Evolutionary conservation across 2,113 vertebrate genomes (phyloP).

Genomic region (Trematocara zebra): DNA sequence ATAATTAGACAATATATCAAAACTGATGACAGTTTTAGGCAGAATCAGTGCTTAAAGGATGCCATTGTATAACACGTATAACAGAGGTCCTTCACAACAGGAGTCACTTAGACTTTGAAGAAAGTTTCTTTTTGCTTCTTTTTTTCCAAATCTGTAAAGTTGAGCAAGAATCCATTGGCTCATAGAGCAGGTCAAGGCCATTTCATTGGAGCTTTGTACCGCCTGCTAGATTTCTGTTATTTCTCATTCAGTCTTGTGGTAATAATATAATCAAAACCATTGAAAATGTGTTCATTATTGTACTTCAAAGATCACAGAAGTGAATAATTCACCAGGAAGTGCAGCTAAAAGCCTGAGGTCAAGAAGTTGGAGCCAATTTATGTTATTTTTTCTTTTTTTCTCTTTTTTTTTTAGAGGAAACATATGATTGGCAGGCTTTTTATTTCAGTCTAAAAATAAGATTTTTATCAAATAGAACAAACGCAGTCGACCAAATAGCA

Average conservation of each 20-base stretch:
- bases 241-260: neutral
- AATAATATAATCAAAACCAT: neutral
- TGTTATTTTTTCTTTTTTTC: neutral
- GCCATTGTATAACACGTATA: neutral
- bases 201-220: neutral
- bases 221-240: neutral
- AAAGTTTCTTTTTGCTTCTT: neutral
- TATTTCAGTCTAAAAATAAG: neutral
- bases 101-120: neutral
- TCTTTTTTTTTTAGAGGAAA: neutral
- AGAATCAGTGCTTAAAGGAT: neutral
- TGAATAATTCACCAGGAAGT: neutral
- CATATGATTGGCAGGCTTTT: neutral
- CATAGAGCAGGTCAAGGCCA: neutral
- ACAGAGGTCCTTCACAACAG: neutral
- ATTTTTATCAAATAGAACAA: neutral
- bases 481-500: neutral
- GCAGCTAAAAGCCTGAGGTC: neutral
- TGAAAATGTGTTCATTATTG: neutral
- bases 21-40: neutral
- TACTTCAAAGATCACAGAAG: neutral
- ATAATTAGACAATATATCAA: neutral
- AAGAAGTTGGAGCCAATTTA: neutral
- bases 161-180: neutral
- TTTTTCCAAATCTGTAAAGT: neutral